These are phyloP conservation scores for Xanthorhoe spadicearia DNA, from an alignment of 2,888 invertebrate genomes.

Conservation along the genomic window DNA sequence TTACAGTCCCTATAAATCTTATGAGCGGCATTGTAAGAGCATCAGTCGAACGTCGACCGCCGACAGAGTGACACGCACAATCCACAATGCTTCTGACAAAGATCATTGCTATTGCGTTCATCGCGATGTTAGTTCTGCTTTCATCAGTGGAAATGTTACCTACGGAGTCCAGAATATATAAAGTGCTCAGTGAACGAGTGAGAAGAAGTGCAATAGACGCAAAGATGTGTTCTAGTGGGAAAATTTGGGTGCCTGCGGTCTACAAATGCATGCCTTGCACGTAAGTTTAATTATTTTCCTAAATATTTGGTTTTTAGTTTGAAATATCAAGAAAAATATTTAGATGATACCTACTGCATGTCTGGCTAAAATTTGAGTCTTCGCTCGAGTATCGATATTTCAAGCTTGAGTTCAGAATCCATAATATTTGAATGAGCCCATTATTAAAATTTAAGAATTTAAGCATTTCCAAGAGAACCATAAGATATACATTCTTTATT, in stretches of 20 bases:
- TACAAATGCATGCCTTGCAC: slow-evolving; percentile 3
- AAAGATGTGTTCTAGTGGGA: background rate
- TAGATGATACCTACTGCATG: too few species aligned
- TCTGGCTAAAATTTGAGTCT: too few species aligned
- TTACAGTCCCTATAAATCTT: background rate
- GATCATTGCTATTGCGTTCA: background rate
- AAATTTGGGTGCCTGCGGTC: background rate
- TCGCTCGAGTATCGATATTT: too few species aligned
- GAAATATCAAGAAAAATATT: too few species aligned
- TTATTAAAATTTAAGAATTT: too few species aligned
- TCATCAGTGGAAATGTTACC: background rate
- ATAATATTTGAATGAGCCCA: too few species aligned
- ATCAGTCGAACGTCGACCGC: background rate
- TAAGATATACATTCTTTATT: too few species aligned
- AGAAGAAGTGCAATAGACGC: background rate
- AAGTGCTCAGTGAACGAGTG: background rate
- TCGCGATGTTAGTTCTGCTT: background rate
- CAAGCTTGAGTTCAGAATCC: too few species aligned
- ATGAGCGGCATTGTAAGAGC: background rate
- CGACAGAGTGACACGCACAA: background rate
- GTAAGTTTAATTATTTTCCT: slow-evolving; percentile 6
- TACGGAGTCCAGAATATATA: background rate
- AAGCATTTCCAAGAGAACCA: too few species aligned
- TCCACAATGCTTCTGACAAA: background rate
- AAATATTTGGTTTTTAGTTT: too few species aligned